These are phyloP conservation scores for Myripristis murdjan DNA, from an alignment of 2,797 vertebrate genomes.

Conservation along the genomic window DNA sequence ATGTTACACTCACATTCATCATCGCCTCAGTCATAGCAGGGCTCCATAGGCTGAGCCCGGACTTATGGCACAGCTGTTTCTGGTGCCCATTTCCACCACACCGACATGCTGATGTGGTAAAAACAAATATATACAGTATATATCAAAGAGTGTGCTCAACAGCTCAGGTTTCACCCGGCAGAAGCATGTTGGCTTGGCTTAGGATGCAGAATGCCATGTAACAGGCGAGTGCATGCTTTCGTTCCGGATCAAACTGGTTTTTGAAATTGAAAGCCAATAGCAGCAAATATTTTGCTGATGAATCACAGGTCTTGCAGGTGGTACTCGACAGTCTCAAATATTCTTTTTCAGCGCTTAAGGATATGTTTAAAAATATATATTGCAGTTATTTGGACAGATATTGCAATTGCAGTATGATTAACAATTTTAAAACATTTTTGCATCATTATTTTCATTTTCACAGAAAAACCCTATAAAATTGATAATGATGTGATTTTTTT, in stretches of 20 bases:
- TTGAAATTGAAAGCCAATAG: not conserved
- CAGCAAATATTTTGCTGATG: slow-evolving; percentile 2
- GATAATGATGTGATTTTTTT: too few relatives aligned
- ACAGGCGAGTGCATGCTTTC: not conserved
- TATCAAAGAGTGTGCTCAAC: slow-evolving; percentile 33
- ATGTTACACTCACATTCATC: slow-evolving; percentile 30
- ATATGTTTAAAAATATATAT: too few relatives aligned
- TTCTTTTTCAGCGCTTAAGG: too few relatives aligned
- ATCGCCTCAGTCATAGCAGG: not conserved
- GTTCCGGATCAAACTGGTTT: not conserved
- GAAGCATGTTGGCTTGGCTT: not conserved
- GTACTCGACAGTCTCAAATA: not conserved
- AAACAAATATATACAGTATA: slow-evolving; percentile 45
- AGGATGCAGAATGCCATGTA: not conserved
- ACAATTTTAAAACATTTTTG: too few relatives aligned
- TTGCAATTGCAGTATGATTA: too few relatives aligned
- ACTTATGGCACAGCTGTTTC: slow-evolving; percentile 55
- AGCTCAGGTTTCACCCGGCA: slow-evolving; percentile 18
- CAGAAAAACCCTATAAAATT: too few relatives aligned
- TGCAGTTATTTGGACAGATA: too few relatives aligned
- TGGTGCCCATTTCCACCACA: slow-evolving; percentile 6
- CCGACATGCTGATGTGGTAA: slow-evolving; percentile 44
- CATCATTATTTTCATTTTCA: too few relatives aligned
- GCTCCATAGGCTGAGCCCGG: not conserved
- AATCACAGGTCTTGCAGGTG: slow-evolving; percentile 3